Base-by-base conservation (phyloP, 2,888 invertebrate genomes). In the Agonum fuliginosum region DNA sequence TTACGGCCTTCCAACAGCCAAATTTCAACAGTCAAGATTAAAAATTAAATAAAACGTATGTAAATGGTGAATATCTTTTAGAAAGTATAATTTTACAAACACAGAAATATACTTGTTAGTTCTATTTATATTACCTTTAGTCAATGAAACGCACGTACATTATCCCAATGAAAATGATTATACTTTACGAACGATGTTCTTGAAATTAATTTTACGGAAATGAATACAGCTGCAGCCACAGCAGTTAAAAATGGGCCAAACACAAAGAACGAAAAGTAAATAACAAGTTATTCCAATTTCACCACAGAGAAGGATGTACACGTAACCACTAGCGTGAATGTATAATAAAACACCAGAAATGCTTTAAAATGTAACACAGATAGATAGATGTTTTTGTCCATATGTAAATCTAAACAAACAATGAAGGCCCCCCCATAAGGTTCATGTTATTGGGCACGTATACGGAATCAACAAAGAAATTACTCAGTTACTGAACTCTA, bases 381-480 rank as follows among this genome's bases (percentile, higher is more conserved):
- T 22, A 41, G 19, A 67, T 22, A 46, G 20, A 65, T 75, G 75
- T 75, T 75, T 62, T 67, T 51, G 75, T 74, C 74, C 58, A 62
- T 75, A 75, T 75, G 75, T 67, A 75, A 75, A 75, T 75, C 27
- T 22, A 75, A 43, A 75, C 67, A 75, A 75, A 75, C 75, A 75
- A 75, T 75, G 67, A 67, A 75, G 20, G 34, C 75, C 75, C 69
- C 76, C 67, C 77, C 70, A 54, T 70, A 77, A 67, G 58, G 77
- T 24, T 70, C 70, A 41, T 41, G 70, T 58, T 58, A 58, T 69
- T 77, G 77, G 54, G 77, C 77, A 77, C 77, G 77, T 77, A 77
- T 74, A 46, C 74, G 74, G 74, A 65, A 74, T 77, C 43, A 77
- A 77, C 77, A 77, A 77, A 77, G 77, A 77, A 69, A 43, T 43